phyloP scores from a whole-genome alignment of 23 tunicate species.

The Halocynthia aurantium region DNA sequence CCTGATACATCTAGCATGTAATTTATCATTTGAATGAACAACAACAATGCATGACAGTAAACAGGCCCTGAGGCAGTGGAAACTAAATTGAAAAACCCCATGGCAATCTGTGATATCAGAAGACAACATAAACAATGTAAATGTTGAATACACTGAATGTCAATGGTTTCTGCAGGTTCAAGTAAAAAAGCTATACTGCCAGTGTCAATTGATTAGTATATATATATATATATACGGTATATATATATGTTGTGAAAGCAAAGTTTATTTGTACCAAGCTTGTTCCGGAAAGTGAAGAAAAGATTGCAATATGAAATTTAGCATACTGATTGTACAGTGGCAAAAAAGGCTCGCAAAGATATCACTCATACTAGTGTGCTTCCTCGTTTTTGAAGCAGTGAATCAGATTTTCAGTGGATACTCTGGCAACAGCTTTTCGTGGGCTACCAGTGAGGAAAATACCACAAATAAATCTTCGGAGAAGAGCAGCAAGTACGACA shows the following conservation, averaged over 20 bases:
- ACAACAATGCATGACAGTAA: too few species aligned
- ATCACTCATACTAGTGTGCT: not conserved
- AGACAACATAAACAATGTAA: not conserved
- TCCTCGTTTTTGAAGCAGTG: conserved; percentile 4
- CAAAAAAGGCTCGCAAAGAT: conserved; percentile 12
- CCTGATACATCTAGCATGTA: too few species aligned
- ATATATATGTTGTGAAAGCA: too few species aligned
- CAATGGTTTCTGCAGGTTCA: not conserved
- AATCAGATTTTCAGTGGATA: not conserved
- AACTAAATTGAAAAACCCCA: too few species aligned
- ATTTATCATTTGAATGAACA: too few species aligned
- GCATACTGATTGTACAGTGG: conserved; percentile 5
- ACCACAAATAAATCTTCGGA: not conserved
- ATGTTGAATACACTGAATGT: not conserved
- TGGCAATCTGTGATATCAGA: too few species aligned
- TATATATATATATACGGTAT: too few species aligned
- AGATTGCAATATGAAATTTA: not conserved
- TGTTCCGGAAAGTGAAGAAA: too few species aligned
- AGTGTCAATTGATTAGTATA: too few species aligned
- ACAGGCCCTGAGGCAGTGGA: too few species aligned
- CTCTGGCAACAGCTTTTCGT: not conserved
- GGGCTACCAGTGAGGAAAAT: not conserved
- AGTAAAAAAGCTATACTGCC: too few species aligned
- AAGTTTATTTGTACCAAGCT: too few species aligned
- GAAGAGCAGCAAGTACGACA: not conserved